phyloP scores from a whole-genome alignment of 2,888 invertebrate genomes.

The Tachina lurida region DNA sequence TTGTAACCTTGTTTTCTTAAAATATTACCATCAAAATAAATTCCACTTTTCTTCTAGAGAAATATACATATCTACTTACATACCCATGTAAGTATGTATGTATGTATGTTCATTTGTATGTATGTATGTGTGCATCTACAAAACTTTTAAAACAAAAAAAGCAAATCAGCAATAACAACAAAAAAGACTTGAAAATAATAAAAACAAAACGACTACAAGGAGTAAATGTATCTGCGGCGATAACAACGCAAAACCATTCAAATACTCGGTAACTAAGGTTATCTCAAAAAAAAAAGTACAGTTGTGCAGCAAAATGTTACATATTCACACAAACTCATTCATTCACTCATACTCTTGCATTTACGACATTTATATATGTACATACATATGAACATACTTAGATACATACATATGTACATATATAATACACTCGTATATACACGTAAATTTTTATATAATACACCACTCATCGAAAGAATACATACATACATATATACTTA shows the following conservation, averaged over 20 bases:
- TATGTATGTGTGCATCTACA: background rate
- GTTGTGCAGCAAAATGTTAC: constrained; percentile 76
- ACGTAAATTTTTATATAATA: constrained; percentile 18
- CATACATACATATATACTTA: background rate
- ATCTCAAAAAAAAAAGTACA: constrained; percentile 78
- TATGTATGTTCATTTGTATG: no score
- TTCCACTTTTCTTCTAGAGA: constrained; percentile 16
- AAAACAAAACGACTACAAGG: constrained; percentile 67
- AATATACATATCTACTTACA: background rate
- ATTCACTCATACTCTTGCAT: constrained; percentile 35
- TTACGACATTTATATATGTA: constrained; percentile 21
- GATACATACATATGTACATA: constrained; percentile 21
- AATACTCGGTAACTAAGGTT: constrained; percentile 77
- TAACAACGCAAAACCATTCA: constrained; percentile 75
- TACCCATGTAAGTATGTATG: no score
- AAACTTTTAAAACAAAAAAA: constrained; percentile 44
- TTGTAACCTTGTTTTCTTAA: constrained; percentile 34
- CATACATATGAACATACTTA: background rate
- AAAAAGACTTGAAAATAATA: constrained; percentile 63
- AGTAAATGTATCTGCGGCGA: constrained; percentile 73
- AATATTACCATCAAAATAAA: background rate
- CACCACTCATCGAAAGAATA: constrained; percentile 50
- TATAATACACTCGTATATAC: constrained; percentile 2
- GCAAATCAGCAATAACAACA: constrained; percentile 53
- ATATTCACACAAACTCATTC: constrained; percentile 43